Conservation (phyloP, 1,140 invertebrate genomes). For the Aphelenchoides fujianensis region DNA sequence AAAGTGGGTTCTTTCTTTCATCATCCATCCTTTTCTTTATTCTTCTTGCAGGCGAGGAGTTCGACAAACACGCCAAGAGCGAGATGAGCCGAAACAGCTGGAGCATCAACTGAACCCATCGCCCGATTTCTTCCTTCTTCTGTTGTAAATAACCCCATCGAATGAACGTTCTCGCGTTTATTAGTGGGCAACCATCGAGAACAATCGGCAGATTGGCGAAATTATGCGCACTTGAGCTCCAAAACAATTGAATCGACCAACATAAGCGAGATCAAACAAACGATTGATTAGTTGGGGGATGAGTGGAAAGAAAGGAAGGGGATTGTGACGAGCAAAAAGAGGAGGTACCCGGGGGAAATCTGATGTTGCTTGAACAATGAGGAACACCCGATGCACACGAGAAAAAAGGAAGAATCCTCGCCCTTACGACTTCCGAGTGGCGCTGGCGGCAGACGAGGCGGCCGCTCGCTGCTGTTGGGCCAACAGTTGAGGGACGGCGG, state of each 20-base stretch:
- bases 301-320: too few species aligned
- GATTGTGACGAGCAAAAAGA: too few species aligned
- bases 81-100: conserved; percentile 5
- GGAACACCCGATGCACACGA: too few species aligned
- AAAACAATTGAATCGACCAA: neutral
- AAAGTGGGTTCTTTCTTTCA: conserved; percentile 1
- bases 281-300: too few species aligned
- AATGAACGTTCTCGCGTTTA: neutral
- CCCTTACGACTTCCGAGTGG: neutral
- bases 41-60: conserved; percentile 6
- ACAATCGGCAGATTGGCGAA: neutral
- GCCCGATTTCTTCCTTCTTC: neutral
- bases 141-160: neutral
- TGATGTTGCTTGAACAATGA: too few species aligned
- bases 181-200: neutral
- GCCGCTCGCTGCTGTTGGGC: neutral
- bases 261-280: neutral
- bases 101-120: neutral
- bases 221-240: too few species aligned
- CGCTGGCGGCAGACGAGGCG: neutral
- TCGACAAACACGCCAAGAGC: neutral
- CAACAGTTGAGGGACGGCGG: neutral
- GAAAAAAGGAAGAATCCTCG: too few species aligned
- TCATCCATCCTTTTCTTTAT: neutral
- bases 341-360: too few species aligned